Percentiles rank a stretch among this genome's conserved stretches.
Evolutionary conservation across 2,888 invertebrate genomes (phyloP).

Genomic region (Dexiosoma caninum): DNA sequence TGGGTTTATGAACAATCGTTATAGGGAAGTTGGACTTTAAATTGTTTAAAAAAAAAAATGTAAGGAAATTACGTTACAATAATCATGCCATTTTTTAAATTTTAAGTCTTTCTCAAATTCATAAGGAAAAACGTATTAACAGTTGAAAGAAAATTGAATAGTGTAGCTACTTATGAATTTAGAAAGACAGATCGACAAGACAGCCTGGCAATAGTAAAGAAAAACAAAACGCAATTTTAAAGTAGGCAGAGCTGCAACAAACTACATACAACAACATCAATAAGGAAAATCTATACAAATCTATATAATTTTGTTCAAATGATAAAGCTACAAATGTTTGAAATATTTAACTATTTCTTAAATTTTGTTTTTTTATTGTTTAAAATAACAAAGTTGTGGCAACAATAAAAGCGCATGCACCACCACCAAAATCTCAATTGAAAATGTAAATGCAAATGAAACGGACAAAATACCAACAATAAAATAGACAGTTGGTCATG

Average conservation of each 20-base stretch:
- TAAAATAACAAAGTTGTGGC: constrained; percentile 17
- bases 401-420: not conserved
- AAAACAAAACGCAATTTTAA: constrained; percentile 29
- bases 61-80: constrained; percentile 6
- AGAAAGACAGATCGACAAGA: constrained; percentile 25
- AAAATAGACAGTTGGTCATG: constrained; percentile 49
- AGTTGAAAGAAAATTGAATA: constrained; percentile 41
- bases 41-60: not conserved
- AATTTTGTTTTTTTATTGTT: not conserved
- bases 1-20: no score
- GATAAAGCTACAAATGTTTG: constrained; percentile 52
- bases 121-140: not conserved
- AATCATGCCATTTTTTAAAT: constrained; percentile 4
- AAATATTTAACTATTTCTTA: no score
- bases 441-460: constrained; percentile 26
- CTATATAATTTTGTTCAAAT: constrained; percentile 51
- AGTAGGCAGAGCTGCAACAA: constrained; percentile 42
- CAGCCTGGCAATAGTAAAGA: not conserved
- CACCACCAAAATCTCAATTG: constrained; percentile 4
- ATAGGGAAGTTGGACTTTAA: not conserved
- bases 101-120: constrained; percentile 29
- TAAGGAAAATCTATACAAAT: constrained; percentile 33
- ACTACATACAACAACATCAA: constrained; percentile 11
- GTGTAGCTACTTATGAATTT: constrained; percentile 31
- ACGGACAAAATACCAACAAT: constrained; percentile 29